Conservation (phyloP, 2,797 vertebrate genomes). For the Botia almorhae region DNA sequence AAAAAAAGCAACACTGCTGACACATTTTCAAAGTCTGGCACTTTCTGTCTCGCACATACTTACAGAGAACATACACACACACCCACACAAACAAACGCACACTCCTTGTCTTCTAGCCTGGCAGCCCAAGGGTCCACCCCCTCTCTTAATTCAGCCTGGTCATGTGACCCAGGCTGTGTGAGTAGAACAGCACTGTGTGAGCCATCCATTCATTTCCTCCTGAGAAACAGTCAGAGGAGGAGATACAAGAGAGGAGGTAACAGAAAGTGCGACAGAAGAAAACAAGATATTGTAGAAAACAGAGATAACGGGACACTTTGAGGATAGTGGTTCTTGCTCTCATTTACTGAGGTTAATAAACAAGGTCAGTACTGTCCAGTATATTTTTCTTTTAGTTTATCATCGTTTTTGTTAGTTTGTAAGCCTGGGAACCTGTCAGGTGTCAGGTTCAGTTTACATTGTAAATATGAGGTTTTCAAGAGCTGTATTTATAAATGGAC, state of each 20-base stretch:
- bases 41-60: constrained; percentile 22
- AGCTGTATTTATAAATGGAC: background rate
- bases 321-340: constrained; percentile 54
- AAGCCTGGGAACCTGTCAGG: constrained; percentile 34
- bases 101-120: constrained; percentile 56
- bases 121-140: constrained; percentile 60
- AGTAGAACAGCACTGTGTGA: constrained; percentile 60
- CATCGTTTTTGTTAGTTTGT: constrained; percentile 7
- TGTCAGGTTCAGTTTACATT: constrained; percentile 33
- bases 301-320: constrained; percentile 44
- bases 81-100: constrained; percentile 4
- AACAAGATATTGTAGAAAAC: constrained; percentile 41
- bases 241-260: constrained; percentile 47
- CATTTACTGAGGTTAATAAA: constrained; percentile 52
- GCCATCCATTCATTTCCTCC: constrained; percentile 64
- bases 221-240: constrained; percentile 58
- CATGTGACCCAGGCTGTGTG: constrained; percentile 60
- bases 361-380: constrained; percentile 52
- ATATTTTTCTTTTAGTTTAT: constrained; percentile 17
- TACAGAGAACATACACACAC: constrained; percentile 22
- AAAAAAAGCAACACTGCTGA: constrained; percentile 37
- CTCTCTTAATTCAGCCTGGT: constrained; percentile 61
- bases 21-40: constrained; percentile 33
- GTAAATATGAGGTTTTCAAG: background rate
- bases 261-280: constrained; percentile 56